A percentile compares a stretch with the other conserved stretches of the same genome.
Conservation (phyloP, 23 tunicate species). For the Phallusia fumigata region DNA sequence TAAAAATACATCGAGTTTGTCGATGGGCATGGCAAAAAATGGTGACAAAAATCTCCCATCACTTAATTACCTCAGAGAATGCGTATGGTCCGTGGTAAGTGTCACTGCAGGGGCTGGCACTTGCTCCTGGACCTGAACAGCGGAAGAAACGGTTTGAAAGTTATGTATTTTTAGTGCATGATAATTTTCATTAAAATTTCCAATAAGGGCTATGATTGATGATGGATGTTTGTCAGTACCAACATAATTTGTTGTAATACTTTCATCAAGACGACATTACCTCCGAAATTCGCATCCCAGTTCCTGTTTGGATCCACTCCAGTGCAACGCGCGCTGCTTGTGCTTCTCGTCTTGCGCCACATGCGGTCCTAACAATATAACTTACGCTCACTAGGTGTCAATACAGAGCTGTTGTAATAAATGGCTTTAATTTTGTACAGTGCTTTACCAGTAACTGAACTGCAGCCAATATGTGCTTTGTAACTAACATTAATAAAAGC, state of each 20-base stretch:
- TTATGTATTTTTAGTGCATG: neutral
- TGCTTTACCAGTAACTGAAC: too few relatives aligned
- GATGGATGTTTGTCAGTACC: too few relatives aligned
- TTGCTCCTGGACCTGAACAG: constrained; percentile 58
- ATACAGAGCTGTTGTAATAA: too few relatives aligned
- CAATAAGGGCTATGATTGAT: too few relatives aligned
- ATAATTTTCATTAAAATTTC: neutral
- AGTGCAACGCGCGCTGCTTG: constrained; percentile 41
- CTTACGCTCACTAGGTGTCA: too few relatives aligned
- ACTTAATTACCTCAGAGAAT: constrained; percentile 73
- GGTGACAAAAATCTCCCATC: too few relatives aligned
- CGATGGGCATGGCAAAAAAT: too few relatives aligned
- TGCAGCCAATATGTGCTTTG: too few relatives aligned
- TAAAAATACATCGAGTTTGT: too few relatives aligned
- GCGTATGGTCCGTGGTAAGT: constrained; percentile 80
- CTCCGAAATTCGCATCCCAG: constrained; percentile 67
- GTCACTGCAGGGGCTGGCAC: constrained; percentile 71
- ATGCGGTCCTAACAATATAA: constrained; percentile 64
- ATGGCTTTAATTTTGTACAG: too few relatives aligned
- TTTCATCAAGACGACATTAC: constrained; percentile 19
- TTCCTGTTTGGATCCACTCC: constrained; percentile 93
- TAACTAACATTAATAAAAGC: too few relatives aligned
- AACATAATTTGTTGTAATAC: too few relatives aligned
- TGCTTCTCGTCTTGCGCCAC: constrained; percentile 92
- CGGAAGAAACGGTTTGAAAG: neutral